Base-by-base conservation (phyloP, 1,140 invertebrate species). In the Drosophila miranda region DNA sequence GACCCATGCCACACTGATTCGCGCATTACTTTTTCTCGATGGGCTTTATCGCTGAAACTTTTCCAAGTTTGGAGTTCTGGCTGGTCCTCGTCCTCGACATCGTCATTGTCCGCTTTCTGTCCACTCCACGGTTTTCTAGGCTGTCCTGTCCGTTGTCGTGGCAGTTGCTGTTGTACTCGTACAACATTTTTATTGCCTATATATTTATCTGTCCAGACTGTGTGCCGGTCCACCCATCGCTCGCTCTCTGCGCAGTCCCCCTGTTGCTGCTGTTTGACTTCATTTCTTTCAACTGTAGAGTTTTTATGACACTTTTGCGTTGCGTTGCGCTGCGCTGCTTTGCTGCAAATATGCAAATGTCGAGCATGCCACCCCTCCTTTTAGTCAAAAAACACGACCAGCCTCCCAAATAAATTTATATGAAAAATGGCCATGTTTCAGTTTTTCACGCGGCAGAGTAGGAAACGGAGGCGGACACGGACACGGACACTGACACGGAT, bases 281-380 rank as follows among this genome's bases (percentile, higher is more conserved):
- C 66, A 71, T 83, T 75, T 72, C 80, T 69, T 79, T 76, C 72
- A 58, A 64, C 63, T 84, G 72, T 69, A 44, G 42, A 43, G 45
- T 62, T 86, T 86, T 84, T 81, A 86, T 84, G 77, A 75, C 80
- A 76, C 67, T 73, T 73, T 69, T 49, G 66, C 60, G 61, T 53
- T 79, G 59, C 53, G 59, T 30, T 58, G 70, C 59, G 34, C 53
- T 44, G 34, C 6, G 26, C 55, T 43, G 62, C 44, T 43, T 44
- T 52, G 67, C 70, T 83, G 72, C 79, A 79, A 83, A 83, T 83
- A 83, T 83, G 80, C 80, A 86, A 84, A 84, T 84, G 55, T 73
- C 34, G 34, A 4, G 34, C 11, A 38, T 38, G 8, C 34, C 34
- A 8, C 38, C 34, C 30, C 44, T 19, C 41, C 30, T 49, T 45